These are phyloP conservation scores for Poeciliopsis turneri DNA, from an alignment of 2,797 vertebrate genomes.

Conservation along the genomic window DNA sequence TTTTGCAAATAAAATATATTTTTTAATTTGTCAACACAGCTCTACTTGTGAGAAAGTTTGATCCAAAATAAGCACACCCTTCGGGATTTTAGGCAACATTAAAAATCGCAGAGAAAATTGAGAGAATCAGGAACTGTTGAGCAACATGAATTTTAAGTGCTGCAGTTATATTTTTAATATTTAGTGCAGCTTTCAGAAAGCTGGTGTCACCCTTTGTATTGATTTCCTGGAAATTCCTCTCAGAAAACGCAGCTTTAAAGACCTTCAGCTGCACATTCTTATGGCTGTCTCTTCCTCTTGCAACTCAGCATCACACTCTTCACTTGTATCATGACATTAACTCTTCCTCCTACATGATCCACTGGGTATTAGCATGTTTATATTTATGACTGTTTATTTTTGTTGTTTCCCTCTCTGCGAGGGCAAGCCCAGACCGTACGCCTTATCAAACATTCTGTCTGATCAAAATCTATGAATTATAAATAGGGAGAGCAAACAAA, in stretches of 20 bases:
- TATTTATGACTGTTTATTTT: constrained; percentile 70
- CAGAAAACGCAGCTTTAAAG: not conserved
- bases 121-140: not conserved
- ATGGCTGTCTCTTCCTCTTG: not conserved
- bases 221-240: constrained; percentile 20
- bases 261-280: not conserved
- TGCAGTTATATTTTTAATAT: not conserved
- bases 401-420: constrained; percentile 58
- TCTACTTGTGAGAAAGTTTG: not conserved
- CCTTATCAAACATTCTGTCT: constrained; percentile 77
- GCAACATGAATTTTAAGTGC: not conserved
- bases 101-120: not conserved
- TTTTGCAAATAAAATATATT: not conserved
- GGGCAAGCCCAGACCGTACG: constrained; percentile 60
- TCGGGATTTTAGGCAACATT: not conserved
- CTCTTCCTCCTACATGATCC: constrained; percentile 52
- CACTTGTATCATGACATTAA: constrained; percentile 41
- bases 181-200: not conserved
- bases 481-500: constrained; percentile 64
- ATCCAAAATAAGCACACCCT: not conserved
- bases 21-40: not conserved
- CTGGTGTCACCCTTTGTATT: not conserved
- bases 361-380: constrained; percentile 53
- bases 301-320: constrained; percentile 19
- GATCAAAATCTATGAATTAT: constrained; percentile 76